These are phyloP conservation scores for Cranoglanis bouderius DNA, from an alignment of 2,113 vertebrate species.

Conservation along the genomic window DNA sequence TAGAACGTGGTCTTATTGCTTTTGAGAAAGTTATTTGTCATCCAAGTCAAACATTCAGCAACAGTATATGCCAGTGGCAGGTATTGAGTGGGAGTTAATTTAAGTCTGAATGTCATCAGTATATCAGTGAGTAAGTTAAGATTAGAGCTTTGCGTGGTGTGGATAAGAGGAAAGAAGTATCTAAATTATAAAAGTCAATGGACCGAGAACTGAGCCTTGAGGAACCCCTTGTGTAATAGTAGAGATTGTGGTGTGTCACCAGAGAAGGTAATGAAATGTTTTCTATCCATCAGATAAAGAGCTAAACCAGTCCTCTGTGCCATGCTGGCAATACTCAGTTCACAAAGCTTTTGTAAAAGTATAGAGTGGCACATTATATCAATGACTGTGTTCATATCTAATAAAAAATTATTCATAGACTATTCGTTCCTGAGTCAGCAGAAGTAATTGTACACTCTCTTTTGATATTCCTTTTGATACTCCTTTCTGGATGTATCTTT, in stretches of 20 bases:
- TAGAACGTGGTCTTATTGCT: neutral
- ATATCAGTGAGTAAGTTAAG: neutral
- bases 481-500: neutral
- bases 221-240: slow-evolving; percentile 3
- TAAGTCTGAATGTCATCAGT: neutral
- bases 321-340: neutral
- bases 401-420: neutral
- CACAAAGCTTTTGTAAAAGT: neutral
- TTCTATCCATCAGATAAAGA: neutral
- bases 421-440: neutral
- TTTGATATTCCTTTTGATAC: too few species aligned
- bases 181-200: slow-evolving; percentile 18
- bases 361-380: neutral
- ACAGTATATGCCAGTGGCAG: neutral
- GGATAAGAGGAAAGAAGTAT: neutral
- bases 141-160: neutral
- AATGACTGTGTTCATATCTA: neutral
- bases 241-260: neutral
- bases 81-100: neutral
- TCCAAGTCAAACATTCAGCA: neutral
- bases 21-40: neutral
- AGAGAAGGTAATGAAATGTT: slow-evolving; percentile 8
- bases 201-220: neutral
- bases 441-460: slow-evolving; percentile 19
- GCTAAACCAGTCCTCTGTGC: neutral